Percentiles rank a stretch among this genome's conserved stretches.
Conservation (phyloP, 2,113 vertebrate species). For the Orientallactaga bullata region DNA sequence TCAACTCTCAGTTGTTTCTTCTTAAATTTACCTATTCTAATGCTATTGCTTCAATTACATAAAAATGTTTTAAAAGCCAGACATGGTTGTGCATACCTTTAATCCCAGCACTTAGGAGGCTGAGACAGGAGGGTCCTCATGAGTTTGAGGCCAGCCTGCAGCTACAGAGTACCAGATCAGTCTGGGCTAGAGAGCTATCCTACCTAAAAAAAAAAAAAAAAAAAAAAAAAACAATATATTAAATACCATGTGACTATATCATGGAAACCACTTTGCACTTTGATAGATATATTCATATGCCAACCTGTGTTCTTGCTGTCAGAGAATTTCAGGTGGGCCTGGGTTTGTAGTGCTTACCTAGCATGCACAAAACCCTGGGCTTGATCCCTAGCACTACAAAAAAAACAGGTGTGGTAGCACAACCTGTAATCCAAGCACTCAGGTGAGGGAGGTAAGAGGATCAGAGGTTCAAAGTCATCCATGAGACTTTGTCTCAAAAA, state of each 20-base stretch:
- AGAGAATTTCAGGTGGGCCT: not conserved
- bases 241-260: not conserved
- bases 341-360: not conserved
- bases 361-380: not conserved
- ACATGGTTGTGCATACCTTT: no score
- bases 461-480: not conserved
- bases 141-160: no score
- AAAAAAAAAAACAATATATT: no score
- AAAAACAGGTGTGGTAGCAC: not conserved
- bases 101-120: no score
- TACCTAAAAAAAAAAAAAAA: no score
- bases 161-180: no score
- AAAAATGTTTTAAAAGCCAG: constrained; percentile 15
- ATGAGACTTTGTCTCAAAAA: not conserved
- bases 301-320: constrained; percentile 28
- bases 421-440: not conserved
- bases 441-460: not conserved
- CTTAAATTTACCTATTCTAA: constrained; percentile 16
- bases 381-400: not conserved
- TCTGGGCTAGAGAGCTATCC: no score
- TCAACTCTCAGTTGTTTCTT: constrained; percentile 8
- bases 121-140: no score
- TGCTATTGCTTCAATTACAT: constrained; percentile 13
- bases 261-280: not conserved
- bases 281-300: not conserved